Percentiles rank a stretch among this genome's conserved stretches.
Evolutionary conservation across 2,797 vertebrate species (phyloP).

Genomic region (Malacoctenus gilli): DNA sequence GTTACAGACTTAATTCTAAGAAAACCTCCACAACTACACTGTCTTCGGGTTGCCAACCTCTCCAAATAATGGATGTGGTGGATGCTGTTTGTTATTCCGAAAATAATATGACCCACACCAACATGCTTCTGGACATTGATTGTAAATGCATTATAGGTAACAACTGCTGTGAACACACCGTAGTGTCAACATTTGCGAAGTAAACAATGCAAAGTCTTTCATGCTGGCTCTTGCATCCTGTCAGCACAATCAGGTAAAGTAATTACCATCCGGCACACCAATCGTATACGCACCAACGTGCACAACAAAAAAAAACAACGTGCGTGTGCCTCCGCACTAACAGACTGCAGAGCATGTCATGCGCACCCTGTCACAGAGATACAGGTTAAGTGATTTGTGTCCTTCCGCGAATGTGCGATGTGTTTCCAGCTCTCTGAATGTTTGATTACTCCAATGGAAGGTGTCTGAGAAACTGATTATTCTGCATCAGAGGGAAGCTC

Average conservation of each 20-base stretch:
- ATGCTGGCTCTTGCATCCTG: slow-evolving; percentile 21
- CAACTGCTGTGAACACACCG: slow-evolving; percentile 14
- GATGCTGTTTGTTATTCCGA: not conserved
- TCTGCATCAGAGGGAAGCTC: slow-evolving; percentile 60
- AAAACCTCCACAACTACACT: no score
- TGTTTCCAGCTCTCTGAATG: slow-evolving; percentile 57
- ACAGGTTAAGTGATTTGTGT: slow-evolving; percentile 56
- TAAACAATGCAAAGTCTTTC: slow-evolving; percentile 24
- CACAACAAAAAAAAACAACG: no score
- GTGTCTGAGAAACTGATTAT: slow-evolving; percentile 69
- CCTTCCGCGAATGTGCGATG: slow-evolving; percentile 44
- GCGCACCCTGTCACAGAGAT: slow-evolving; percentile 18
- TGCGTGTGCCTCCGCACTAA: slow-evolving; percentile 10
- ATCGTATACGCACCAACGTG: slow-evolving; percentile 13
- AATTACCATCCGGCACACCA: slow-evolving; percentile 27
- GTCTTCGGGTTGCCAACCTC: not conserved
- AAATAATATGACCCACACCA: not conserved
- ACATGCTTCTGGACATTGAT: slow-evolving; percentile 2
- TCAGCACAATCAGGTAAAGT: slow-evolving; percentile 35
- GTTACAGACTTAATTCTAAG: no score
- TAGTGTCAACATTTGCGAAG: slow-evolving; percentile 21
- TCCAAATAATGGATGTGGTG: not conserved
- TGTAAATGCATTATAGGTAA: slow-evolving; percentile 6
- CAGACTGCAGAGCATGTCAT: not conserved
- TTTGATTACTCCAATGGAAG: slow-evolving; percentile 64